These are phyloP conservation scores for Drosophila macrospina DNA, from an alignment of 2,888 invertebrate species.

Conservation along the genomic window DNA sequence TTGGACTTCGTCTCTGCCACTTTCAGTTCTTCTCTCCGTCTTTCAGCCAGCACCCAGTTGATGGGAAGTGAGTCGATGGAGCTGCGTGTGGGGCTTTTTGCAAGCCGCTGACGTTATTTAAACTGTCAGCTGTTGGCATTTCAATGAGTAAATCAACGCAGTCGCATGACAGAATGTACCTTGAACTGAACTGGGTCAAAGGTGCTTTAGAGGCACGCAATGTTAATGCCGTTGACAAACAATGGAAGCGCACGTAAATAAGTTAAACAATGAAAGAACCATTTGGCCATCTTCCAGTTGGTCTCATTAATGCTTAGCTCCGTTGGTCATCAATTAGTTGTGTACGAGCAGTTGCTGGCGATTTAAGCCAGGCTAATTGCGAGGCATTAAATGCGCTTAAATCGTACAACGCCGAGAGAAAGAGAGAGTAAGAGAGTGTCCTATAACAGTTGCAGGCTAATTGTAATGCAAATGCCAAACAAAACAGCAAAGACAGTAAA, in stretches of 20 bases:
- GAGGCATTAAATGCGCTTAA: conserved; percentile 64
- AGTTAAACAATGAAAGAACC: conserved; percentile 11
- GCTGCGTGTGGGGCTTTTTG: conserved; percentile 14
- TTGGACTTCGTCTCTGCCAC: not conserved
- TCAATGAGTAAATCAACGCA: conserved; percentile 69
- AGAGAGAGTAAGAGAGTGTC: conserved; percentile 2
- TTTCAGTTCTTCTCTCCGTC: too few relatives aligned
- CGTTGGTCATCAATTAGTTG: conserved; percentile 63
- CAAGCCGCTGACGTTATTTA: conserved; percentile 48
- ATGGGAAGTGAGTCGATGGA: conserved; percentile 9
- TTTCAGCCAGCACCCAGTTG: not conserved
- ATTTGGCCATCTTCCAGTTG: conserved; percentile 32
- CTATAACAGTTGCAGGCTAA: conserved; percentile 66
- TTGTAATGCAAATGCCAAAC: conserved; percentile 78
- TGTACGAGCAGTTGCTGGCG: conserved; percentile 50
- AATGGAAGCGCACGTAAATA: conserved; percentile 16
- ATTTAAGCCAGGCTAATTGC: conserved; percentile 73
- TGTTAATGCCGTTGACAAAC: conserved; percentile 25
- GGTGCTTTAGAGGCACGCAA: conserved; percentile 47
- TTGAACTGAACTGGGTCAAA: conserved; percentile 55
- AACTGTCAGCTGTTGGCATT: conserved; percentile 66
- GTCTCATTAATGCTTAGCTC: conserved; percentile 25
- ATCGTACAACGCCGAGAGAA: conserved; percentile 12
- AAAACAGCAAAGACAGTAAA: conserved; percentile 42
- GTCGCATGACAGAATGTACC: conserved; percentile 25